A percentile compares a stretch with the other conserved stretches of the same genome.
Conservation (phyloP, 2,888 invertebrate genomes). For the Apodemia duryi region DNA sequence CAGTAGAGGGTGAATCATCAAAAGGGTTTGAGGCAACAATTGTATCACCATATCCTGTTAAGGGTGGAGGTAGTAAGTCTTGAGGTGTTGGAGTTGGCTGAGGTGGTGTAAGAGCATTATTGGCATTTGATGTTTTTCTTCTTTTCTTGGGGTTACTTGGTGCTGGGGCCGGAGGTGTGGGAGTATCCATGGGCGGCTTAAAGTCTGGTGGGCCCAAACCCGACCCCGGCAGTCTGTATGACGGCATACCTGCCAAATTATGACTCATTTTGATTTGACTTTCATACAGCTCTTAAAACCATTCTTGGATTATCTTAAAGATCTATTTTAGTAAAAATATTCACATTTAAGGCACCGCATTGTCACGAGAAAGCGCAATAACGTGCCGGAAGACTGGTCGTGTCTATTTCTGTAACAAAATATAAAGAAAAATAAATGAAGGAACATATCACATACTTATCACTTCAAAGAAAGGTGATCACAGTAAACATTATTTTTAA, state of each 20-base stretch:
- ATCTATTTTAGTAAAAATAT: conserved; percentile 47
- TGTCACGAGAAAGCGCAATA: conserved; percentile 61
- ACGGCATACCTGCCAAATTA: conserved; percentile 89
- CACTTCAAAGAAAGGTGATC: background rate
- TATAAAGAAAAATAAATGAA: conserved; percentile 35
- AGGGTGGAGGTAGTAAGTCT: conserved; percentile 90
- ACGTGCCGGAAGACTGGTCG: conserved; percentile 62
- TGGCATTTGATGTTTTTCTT: conserved; percentile 87
- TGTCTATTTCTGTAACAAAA: conserved; percentile 75
- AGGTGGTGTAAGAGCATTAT: conserved; percentile 81
- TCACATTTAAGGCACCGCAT: conserved; percentile 63
- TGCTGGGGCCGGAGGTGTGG: conserved; percentile 85
- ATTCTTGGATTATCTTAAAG: conserved; percentile 48
- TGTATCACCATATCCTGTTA: conserved; percentile 94
- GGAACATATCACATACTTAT: conserved; percentile 15
- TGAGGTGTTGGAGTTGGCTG: conserved; percentile 86
- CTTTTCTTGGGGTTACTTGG: conserved; percentile 93
- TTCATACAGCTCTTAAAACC: conserved; percentile 57
- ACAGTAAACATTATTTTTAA: conserved; percentile 13
- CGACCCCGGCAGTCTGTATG: conserved; percentile 87
- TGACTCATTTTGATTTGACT: conserved; percentile 83
- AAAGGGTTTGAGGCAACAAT: conserved; percentile 97
- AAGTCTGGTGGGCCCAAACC: conserved; percentile 85
- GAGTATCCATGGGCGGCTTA: conserved; percentile 85
- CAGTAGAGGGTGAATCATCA: conserved; percentile 90